These are phyloP conservation scores for Drosophila diplacantha DNA, from an alignment of 2,888 invertebrate species.

Conservation along the genomic window DNA sequence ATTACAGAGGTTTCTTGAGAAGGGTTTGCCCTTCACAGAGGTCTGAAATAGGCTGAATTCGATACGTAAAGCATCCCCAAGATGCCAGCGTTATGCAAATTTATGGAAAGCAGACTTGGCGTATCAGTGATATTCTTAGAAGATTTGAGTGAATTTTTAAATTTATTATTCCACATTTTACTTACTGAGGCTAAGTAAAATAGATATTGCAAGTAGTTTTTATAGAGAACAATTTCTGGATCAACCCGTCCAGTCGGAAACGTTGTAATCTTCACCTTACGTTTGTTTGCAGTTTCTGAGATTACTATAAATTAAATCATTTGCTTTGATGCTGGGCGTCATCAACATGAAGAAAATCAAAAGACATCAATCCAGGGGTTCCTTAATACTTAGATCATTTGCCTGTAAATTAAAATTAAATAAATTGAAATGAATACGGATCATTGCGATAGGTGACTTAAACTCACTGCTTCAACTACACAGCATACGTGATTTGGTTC, in stretches of 20 bases:
- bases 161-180: no score
- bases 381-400: neutral
- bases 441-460: no score
- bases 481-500: neutral
- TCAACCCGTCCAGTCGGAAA: neutral
- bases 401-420: neutral
- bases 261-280: neutral
- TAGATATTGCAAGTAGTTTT: neutral
- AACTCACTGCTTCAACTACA: neutral
- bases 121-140: slow-evolving; percentile 37
- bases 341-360: neutral
- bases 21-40: slow-evolving; percentile 17
- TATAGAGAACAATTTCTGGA: neutral
- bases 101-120: slow-evolving; percentile 1
- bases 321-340: neutral
- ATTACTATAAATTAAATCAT: neutral
- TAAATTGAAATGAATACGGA: neutral
- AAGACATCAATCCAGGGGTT: neutral
- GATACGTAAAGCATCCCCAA: neutral
- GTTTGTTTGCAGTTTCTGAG: neutral
- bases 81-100: slow-evolving; percentile 25
- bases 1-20: slow-evolving; percentile 27
- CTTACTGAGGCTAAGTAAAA: no score
- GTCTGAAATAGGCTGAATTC: neutral
- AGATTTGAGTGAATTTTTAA: neutral